Evolutionary conservation across 2,888 invertebrate genomes (phyloP).

Genomic region (Ligdia adustata): DNA sequence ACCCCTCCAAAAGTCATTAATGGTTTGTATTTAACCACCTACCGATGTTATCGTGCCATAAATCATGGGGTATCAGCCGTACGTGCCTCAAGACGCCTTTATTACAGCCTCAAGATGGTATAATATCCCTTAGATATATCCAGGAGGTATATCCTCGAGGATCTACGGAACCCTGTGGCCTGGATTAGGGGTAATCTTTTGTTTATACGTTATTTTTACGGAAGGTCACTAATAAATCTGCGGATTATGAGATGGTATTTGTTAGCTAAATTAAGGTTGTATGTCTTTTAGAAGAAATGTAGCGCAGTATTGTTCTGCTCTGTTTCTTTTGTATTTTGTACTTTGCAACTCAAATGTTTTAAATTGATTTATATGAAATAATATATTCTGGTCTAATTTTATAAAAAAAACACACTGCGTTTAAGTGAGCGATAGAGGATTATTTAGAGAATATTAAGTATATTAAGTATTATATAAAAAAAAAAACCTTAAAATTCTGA

Average conservation of each 20-base stretch:
- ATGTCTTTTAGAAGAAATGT: slow-evolving; percentile 1
- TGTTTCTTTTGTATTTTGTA: neutral
- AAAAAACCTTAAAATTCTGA: too few species aligned
- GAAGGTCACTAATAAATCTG: slow-evolving; percentile 38
- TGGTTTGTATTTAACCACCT: slow-evolving; percentile 81
- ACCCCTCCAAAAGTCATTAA: slow-evolving; percentile 81
- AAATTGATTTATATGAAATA: too few species aligned
- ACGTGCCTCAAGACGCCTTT: slow-evolving; percentile 61
- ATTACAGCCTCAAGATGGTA: slow-evolving; percentile 68
- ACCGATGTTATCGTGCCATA: slow-evolving; percentile 71
- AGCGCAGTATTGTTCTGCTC: neutral
- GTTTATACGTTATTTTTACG: slow-evolving; percentile 62
- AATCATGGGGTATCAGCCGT: slow-evolving; percentile 75
- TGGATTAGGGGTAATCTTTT: slow-evolving; percentile 68
- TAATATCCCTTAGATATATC: slow-evolving; percentile 13
- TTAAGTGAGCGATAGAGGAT: too few species aligned
- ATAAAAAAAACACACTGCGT: too few species aligned
- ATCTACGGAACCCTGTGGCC: slow-evolving; percentile 46
- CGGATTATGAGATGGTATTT: slow-evolving; percentile 38
- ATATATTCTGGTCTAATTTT: too few species aligned
- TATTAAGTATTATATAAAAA: too few species aligned
- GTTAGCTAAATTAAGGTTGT: slow-evolving; percentile 11
- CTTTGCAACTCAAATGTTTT: too few species aligned
- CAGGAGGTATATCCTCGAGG: slow-evolving; percentile 23
- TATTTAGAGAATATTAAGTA: too few species aligned